Evolutionary conservation across 1,140 invertebrate species (phyloP).

Genomic region (Pygmarrhopalites habei): DNA sequence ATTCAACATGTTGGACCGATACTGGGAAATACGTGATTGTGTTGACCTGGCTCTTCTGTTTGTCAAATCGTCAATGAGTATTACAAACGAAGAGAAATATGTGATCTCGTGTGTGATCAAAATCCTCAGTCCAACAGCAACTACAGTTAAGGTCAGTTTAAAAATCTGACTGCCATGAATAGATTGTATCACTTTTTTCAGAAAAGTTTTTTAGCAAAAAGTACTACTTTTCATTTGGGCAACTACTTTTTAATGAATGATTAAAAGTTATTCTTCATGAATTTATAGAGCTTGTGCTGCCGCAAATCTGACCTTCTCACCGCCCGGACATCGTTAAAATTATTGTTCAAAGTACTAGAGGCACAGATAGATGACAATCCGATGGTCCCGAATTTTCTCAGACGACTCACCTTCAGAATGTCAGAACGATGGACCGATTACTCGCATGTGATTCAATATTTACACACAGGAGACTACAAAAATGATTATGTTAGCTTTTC

Average conservation of each 20-base stretch:
- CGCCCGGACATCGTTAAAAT: neutral
- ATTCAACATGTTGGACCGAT: conserved; percentile 6
- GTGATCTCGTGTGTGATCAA: neutral
- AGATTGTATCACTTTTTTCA: too few relatives aligned
- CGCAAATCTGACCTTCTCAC: neutral
- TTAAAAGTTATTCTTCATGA: too few relatives aligned
- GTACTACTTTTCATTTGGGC: too few relatives aligned
- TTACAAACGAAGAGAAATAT: neutral
- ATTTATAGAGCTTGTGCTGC: too few relatives aligned
- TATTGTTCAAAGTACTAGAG: neutral
- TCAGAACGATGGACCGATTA: neutral
- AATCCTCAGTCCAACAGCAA: neutral
- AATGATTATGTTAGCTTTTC: neutral
- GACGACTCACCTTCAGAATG: neutral
- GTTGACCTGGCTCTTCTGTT: neutral
- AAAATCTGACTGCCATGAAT: too few relatives aligned
- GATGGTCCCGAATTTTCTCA: neutral
- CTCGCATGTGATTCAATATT: neutral
- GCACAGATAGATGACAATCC: neutral
- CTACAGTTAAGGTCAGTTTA: conserved; percentile 3
- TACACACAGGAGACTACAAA: neutral
- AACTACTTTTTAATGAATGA: too few relatives aligned
- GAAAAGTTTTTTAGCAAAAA: too few relatives aligned
- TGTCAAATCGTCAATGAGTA: neutral
- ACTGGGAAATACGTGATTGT: neutral